Evolutionary conservation across 2,888 invertebrate genomes (phyloP).

Genomic region (Sminthurides aquaticus): DNA sequence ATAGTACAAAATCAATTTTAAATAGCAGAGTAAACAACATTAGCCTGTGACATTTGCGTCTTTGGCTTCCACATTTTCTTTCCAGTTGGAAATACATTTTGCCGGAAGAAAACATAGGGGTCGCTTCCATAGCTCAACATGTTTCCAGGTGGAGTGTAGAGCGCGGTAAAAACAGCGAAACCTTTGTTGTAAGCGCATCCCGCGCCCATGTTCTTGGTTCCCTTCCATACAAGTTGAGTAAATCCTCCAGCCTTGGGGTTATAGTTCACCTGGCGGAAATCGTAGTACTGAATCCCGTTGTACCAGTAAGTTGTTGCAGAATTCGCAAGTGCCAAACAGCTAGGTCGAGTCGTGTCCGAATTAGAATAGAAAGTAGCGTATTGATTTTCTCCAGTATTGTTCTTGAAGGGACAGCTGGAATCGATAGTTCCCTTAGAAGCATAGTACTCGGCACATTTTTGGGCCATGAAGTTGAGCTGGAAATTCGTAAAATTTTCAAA

Average conservation of each 20-base stretch:
- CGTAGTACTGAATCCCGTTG: constrained; percentile 14
- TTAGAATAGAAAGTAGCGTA: constrained; percentile 19
- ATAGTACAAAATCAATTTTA: no score
- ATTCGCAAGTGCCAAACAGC: constrained; percentile 6
- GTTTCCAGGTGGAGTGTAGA: constrained; percentile 17
- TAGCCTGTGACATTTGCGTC: not conserved
- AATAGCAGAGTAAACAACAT: not conserved
- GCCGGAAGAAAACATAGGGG: constrained; percentile 3
- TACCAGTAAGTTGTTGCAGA: constrained; percentile 24
- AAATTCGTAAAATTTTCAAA: not conserved
- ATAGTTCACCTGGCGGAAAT: constrained; percentile 1
- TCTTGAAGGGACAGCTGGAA: constrained; percentile 17
- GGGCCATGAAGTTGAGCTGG: constrained; percentile 11
- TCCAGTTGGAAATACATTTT: not conserved
- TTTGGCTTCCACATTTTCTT: not conserved
- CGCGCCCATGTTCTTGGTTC: not conserved
- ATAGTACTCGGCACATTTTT: constrained; percentile 22
- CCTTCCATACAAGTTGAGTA: constrained; percentile 20
- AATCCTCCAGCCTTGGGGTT: constrained; percentile 5
- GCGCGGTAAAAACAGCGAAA: not conserved
- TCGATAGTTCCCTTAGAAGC: constrained; percentile 12
- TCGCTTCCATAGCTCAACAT: not conserved
- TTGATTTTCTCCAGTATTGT: constrained; percentile 20
- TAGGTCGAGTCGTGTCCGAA: not conserved
- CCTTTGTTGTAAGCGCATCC: constrained; percentile 10